A percentile compares a stretch with the other conserved stretches of the same genome.
Evolutionary conservation across 2,888 invertebrate species (phyloP).

Genomic region (Mesodorylaimus sp.): DNA sequence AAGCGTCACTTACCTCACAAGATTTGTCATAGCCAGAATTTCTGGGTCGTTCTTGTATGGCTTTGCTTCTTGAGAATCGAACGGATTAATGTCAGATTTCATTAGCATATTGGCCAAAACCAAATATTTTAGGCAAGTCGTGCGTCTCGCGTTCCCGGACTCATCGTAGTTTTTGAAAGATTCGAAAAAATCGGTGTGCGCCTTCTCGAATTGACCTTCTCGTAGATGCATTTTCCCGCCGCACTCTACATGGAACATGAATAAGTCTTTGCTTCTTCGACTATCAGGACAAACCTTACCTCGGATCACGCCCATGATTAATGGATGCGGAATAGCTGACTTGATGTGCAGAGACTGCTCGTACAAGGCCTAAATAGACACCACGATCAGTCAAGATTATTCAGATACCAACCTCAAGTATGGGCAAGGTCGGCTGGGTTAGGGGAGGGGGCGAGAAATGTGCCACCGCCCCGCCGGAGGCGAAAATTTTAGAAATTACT

Average conservation of each 20-base stretch:
- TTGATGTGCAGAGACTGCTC: constrained; percentile 96
- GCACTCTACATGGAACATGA: constrained; percentile 51
- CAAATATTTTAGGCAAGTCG: constrained; percentile 89
- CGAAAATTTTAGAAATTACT: not conserved
- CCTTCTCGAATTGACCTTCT: constrained; percentile 94
- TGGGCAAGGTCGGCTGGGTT: too few relatives aligned
- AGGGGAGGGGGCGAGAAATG: too few relatives aligned
- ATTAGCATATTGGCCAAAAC: constrained; percentile 97
- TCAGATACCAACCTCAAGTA: too few relatives aligned
- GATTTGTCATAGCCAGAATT: constrained; percentile 94
- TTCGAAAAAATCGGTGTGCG: constrained; percentile 97
- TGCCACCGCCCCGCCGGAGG: too few relatives aligned
- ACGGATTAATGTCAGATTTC: constrained; percentile 98
- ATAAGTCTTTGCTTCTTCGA: not conserved
- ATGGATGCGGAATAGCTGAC: constrained; percentile 97
- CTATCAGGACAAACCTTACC: constrained; percentile 39
- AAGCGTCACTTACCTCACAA: constrained; percentile 44
- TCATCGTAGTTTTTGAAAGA: constrained; percentile 99
- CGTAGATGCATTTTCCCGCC: constrained; percentile 95
- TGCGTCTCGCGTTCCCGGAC: constrained; percentile 76
- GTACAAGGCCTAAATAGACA: constrained; percentile 53
- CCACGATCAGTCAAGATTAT: too few relatives aligned
- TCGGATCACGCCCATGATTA: constrained; percentile 97
- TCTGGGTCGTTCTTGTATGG: constrained; percentile 99
- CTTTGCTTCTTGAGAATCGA: constrained; percentile 98